Base-by-base conservation (phyloP, 1,140 invertebrate genomes). In the Nomia melanderi region DNA sequence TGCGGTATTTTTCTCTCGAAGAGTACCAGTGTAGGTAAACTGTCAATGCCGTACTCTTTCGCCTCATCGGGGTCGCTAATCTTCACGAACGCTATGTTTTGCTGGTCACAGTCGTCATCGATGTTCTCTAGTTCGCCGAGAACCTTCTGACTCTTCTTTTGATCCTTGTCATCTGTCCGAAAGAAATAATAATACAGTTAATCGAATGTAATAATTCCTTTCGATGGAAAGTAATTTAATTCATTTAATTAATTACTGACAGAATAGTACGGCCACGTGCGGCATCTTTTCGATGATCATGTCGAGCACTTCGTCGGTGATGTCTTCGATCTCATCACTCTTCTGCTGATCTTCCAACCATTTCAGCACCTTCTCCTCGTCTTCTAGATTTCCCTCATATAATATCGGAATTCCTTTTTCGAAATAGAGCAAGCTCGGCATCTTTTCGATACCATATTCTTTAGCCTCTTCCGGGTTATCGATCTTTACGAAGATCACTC, bases 291-390 rank as follows among this genome's bases (percentile, higher is more conserved):
- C 95, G 84, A 98, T 96, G 70, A 98, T 95, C 89, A 98, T 95
- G 88, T 98, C 97, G 57, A 98, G 93, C 97, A 98, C 98, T 93
- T 98, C 97, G 90, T 98, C 96, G 36, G 97, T 98, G 50, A 98
- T 95, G 87, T 98, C 97, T 93, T 98, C 97, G 86, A 98, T 98
- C 93, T 98, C 96, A 91, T 98, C 97, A 82, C 94, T 95, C 86
- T 97, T 97, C 36, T 94, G 94, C 90, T 98, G 97, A 80, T 97
- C 94, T 82, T 96, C 95, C 6, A 98, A 93, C 98, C 97, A 98
- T 81, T 95, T 95, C 1, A 98, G 91, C 9, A 98, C 96, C 91
- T 97, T 96, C 71, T 98, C 96, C 91, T 98, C 97, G 84, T 98
- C 97, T 91, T 97, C 97, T 71, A 98, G 92, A 90, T 98, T 97